phyloP scores from a whole-genome alignment of 2,888 invertebrate species.

The Stictocephala bisonia region DNA sequence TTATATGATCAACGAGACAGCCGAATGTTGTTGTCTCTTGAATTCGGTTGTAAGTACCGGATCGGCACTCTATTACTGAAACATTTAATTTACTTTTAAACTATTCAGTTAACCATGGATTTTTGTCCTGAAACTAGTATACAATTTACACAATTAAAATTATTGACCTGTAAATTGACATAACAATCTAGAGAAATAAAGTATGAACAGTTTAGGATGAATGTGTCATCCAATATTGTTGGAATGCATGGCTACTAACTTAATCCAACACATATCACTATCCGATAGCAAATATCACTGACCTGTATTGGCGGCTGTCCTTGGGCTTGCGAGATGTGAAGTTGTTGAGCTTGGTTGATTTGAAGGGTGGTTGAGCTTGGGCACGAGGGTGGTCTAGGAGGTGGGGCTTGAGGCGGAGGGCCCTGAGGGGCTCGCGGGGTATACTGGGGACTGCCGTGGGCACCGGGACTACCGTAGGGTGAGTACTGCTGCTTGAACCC shows the following conservation, averaged over 20 bases:
- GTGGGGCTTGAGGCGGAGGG: constrained; percentile 65
- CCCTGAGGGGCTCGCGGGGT: constrained; percentile 66
- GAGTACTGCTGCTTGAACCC: constrained; percentile 74
- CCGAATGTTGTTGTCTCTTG: too few relatives aligned
- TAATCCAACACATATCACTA: too few relatives aligned
- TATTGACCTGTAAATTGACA: too few relatives aligned
- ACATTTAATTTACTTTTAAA: too few relatives aligned
- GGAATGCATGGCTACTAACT: too few relatives aligned
- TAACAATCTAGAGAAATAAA: too few relatives aligned
- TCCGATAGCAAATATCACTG: constrained; percentile 61
- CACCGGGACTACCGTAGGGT: constrained; percentile 74
- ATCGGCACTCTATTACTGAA: too few relatives aligned
- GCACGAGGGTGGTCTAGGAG: constrained; percentile 69
- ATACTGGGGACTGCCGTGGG: constrained; percentile 65
- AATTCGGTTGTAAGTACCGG: too few relatives aligned
- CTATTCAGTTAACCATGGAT: too few relatives aligned
- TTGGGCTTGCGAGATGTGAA: constrained; percentile 81
- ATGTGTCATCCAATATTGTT: too few relatives aligned
- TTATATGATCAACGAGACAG: too few relatives aligned
- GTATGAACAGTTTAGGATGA: too few relatives aligned
- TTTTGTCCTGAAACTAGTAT: constrained; percentile 14
- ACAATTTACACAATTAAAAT: constrained; percentile 1
- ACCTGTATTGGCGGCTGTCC: constrained; percentile 81
- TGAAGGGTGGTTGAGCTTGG: constrained; percentile 69
- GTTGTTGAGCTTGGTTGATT: constrained; percentile 88